A percentile compares a stretch with the other conserved stretches of the same genome.
These are phyloP conservation scores for Calosoma granatense DNA, from an alignment of 1,140 invertebrate species.

Conservation along the genomic window DNA sequence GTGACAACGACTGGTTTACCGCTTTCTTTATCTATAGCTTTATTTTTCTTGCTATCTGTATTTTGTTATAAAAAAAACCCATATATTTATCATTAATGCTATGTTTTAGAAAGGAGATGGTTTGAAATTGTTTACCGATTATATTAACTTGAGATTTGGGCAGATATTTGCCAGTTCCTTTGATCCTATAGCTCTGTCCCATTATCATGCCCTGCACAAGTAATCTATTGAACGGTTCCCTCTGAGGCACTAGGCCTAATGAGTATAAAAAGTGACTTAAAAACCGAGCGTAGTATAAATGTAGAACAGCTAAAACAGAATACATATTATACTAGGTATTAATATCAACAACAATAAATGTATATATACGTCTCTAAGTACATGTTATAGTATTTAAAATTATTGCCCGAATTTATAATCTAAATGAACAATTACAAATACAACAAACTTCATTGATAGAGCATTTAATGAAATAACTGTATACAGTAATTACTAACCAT, in stretches of 20 bases:
- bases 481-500: conserved; percentile 47
- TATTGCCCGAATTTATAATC: too few relatives aligned
- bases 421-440: too few relatives aligned
- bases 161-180: conserved; percentile 73
- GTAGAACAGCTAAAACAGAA: conserved; percentile 65
- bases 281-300: conserved; percentile 96
- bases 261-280: conserved; percentile 86
- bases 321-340: conserved; percentile 12
- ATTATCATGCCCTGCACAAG: conserved; percentile 93
- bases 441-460: too few relatives aligned
- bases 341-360: background rate
- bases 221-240: conserved; percentile 86
- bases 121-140: conserved; percentile 34
- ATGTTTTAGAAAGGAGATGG: background rate
- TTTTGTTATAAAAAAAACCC: too few relatives aligned
- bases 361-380: too few relatives aligned
- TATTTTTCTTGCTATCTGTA: conserved; percentile 43
- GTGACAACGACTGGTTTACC: conserved; percentile 52
- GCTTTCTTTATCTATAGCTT: conserved; percentile 51
- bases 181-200: conserved; percentile 71
- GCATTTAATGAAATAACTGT: background rate
- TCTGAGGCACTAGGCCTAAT: conserved; percentile 53
- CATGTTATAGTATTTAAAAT: too few relatives aligned
- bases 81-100: conserved; percentile 17
- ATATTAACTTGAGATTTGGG: conserved; percentile 56